Base-by-base conservation (phyloP, 2,113 vertebrate species). In the Petaurus breviceps region DNA sequence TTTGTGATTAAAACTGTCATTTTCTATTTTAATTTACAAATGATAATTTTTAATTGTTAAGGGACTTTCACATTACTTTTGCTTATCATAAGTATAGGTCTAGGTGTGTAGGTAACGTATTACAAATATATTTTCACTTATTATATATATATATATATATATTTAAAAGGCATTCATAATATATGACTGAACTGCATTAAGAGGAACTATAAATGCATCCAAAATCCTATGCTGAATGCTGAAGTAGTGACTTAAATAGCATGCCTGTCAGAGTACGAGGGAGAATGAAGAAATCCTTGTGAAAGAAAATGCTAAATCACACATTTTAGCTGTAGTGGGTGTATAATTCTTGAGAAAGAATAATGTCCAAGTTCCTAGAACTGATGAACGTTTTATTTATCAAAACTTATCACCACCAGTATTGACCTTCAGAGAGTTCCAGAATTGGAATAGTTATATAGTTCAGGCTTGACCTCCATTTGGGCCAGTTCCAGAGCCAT, bases 351-450 rank as follows among this genome's bases (percentile, higher is more conserved):
- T 54, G 68, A 68, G 61, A 53, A n/a, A 98, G 96, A 98, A 97
- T 94, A 50, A 97, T 91, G 94, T 93, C 89, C 51, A 84, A 54
- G 4, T 49, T 91, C 92, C 95, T 93, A 53, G 89, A 94, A 95
- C 89, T 51, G 26, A 19, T 95, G 92, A 97, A 96, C 92, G 19
- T 95, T 97, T 97, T 97, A 95, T 93, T 97, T 97, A 90, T 90
- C 92, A 95, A 96, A 95, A 97, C 91, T 95, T 89, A 96, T 97
- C 55, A 92, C 92, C 43, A 92, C 31, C 61, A 77, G 51, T 51
- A 54, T 0, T 97, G 95, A 98, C 95, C 96, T 98, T 97, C 93
- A 97, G 90, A 95, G 95, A 95, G 94, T 97, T 94, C 92, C 19
- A 43, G 49, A 95, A 92, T 31, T 16, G 2, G 0, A 94, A 94